phyloP scores from a whole-genome alignment of 2,797 vertebrate genomes.

The Naso thynnoides region DNA sequence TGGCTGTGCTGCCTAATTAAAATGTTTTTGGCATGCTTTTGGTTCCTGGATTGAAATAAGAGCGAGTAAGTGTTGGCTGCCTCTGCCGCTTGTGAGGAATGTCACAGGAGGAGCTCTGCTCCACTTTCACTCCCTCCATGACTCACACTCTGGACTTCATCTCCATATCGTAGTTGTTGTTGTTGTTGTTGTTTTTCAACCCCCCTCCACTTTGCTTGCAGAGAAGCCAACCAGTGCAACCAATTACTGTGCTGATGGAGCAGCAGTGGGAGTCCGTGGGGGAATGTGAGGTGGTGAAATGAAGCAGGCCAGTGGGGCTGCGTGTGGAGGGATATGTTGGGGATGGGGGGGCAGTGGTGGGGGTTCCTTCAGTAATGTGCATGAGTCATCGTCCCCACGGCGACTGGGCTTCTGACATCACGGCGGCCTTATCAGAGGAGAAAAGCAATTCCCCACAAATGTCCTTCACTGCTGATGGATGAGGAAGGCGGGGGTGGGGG shows the following conservation, averaged over 20 bases:
- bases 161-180: slow-evolving; percentile 44
- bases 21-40: slow-evolving; percentile 29
- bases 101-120: slow-evolving; percentile 39
- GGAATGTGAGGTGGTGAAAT: slow-evolving; percentile 42
- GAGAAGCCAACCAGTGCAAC: slow-evolving; percentile 35
- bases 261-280: slow-evolving; percentile 25
- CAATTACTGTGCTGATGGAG: slow-evolving; percentile 53
- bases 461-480: slow-evolving; percentile 56
- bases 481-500: not conserved
- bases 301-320: slow-evolving; percentile 41
- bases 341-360: not conserved
- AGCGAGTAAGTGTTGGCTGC: slow-evolving; percentile 19
- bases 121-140: slow-evolving; percentile 35
- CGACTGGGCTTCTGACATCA: slow-evolving; percentile 66
- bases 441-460: slow-evolving; percentile 58
- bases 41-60: slow-evolving; percentile 31
- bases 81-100: slow-evolving; percentile 23
- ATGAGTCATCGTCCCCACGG: slow-evolving; percentile 74
- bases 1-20: slow-evolving; percentile 18
- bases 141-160: slow-evolving; percentile 63
- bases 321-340: slow-evolving; percentile 15
- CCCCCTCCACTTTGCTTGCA: not conserved
- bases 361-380: slow-evolving; percentile 44
- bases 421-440: slow-evolving; percentile 53
- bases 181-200: slow-evolving; percentile 43